phyloP scores from a whole-genome alignment of 2,888 invertebrate species.

The Tachina lurida region DNA sequence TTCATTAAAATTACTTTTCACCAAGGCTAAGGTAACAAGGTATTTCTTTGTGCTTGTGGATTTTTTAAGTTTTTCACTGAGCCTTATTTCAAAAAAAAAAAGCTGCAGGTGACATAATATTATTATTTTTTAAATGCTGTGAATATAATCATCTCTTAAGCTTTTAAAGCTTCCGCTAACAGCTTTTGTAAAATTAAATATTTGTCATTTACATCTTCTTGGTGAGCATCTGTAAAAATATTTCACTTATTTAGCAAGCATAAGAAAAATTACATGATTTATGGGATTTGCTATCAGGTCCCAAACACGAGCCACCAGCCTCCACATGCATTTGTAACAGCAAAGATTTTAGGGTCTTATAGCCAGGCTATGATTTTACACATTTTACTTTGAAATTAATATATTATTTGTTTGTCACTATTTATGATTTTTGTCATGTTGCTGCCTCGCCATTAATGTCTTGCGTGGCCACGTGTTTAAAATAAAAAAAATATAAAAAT shows the following conservation, averaged over 20 bases:
- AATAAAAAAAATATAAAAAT: not conserved
- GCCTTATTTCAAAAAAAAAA: no score
- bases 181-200: no score
- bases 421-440: slow-evolving; percentile 15
- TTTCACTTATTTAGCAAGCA: not conserved
- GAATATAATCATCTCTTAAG: no score
- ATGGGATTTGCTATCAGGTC: slow-evolving; percentile 4
- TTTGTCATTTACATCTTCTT: no score
- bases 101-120: no score
- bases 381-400: not conserved
- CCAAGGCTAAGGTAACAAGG: no score
- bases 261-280: slow-evolving; percentile 13
- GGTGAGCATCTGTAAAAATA: no score
- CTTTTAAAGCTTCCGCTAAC: no score
- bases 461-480: not conserved
- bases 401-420: not conserved
- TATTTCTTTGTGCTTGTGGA: no score
- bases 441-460: not conserved
- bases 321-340: not conserved
- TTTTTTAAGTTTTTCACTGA: no score
- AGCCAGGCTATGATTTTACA: not conserved
- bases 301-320: not conserved
- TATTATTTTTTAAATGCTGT: no score
- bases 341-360: not conserved
- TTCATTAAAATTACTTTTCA: no score